Conservation (phyloP, 1,140 invertebrate species). For the Polypedilum pembai region DNA sequence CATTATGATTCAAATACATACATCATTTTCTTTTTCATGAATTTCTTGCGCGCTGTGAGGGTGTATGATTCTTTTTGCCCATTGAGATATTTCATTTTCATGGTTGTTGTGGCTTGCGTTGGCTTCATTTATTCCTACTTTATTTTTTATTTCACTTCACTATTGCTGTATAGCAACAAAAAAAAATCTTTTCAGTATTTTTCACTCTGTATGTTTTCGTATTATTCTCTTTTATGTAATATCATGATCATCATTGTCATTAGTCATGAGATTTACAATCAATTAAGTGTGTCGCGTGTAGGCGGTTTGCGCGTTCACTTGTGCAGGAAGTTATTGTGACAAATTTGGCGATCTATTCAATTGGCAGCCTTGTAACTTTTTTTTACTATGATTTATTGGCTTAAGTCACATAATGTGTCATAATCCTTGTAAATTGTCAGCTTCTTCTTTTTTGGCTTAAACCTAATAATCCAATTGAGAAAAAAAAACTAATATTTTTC, state of each 20-base stretch:
- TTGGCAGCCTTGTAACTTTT: too few relatives aligned
- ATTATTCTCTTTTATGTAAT: constrained; percentile 3
- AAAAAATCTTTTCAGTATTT: not conserved
- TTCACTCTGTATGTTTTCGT: not conserved
- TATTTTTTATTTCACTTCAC: not conserved
- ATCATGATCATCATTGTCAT: constrained; percentile 18
- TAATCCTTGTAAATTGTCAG: too few relatives aligned
- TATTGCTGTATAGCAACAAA: not conserved
- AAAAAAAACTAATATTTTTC: too few relatives aligned
- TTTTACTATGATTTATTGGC: too few relatives aligned
- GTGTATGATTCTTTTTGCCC: constrained; percentile 48
- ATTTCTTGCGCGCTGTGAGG: constrained; percentile 46
- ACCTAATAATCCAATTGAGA: too few relatives aligned
- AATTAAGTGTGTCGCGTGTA: not conserved
- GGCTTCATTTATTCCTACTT: constrained; percentile 14
- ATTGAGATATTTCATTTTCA: constrained; percentile 48
- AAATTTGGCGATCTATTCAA: too few relatives aligned
- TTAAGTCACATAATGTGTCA: too few relatives aligned
- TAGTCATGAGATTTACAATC: constrained; percentile 4
- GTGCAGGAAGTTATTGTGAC: too few relatives aligned
- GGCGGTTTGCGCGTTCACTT: too few relatives aligned
- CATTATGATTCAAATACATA: constrained; percentile 35
- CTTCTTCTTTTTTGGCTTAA: too few relatives aligned
- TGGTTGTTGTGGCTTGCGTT: constrained; percentile 30
- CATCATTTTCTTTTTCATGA: constrained; percentile 47